Percentiles rank a stretch among this genome's conserved stretches.
Evolutionary conservation across 2,113 vertebrate genomes (phyloP).

Genomic region (Scytalopus superciliaris): DNA sequence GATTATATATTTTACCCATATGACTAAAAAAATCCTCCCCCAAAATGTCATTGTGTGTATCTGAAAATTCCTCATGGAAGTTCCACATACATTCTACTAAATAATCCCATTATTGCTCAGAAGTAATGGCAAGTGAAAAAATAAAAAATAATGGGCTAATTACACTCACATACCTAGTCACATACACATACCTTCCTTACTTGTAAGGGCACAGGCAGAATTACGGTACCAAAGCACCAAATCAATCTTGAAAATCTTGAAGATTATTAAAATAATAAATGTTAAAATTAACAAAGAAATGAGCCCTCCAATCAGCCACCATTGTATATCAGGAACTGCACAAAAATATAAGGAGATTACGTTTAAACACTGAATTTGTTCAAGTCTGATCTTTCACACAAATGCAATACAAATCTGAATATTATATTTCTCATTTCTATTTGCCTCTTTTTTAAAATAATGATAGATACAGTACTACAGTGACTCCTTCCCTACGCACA

Average conservation of each 20-base stretch:
- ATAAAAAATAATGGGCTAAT: background rate
- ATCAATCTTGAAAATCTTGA: conserved; percentile 85
- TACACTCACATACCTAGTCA: background rate
- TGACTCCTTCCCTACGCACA: background rate
- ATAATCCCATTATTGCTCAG: background rate
- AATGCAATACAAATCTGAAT: background rate
- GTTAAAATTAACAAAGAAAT: conserved; percentile 63
- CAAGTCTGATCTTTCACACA: background rate
- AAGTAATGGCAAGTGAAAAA: background rate
- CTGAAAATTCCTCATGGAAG: background rate
- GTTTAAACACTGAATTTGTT: background rate
- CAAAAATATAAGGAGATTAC: background rate
- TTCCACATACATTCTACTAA: background rate
- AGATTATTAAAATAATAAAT: conserved; percentile 63
- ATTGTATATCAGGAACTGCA: conserved; percentile 73
- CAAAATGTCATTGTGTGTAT: background rate
- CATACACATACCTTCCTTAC: conserved; percentile 76
- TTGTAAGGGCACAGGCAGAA: conserved; percentile 70
- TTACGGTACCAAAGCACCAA: conserved; percentile 84
- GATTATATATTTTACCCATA: background rate
- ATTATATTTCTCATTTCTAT: background rate
- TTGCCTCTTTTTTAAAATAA: background rate
- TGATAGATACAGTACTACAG: background rate
- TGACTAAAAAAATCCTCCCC: background rate
- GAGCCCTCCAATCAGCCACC: conserved; percentile 67